Evolutionary conservation across 2,888 invertebrate species (phyloP).

Genomic region (Argynnis bischoffii): DNA sequence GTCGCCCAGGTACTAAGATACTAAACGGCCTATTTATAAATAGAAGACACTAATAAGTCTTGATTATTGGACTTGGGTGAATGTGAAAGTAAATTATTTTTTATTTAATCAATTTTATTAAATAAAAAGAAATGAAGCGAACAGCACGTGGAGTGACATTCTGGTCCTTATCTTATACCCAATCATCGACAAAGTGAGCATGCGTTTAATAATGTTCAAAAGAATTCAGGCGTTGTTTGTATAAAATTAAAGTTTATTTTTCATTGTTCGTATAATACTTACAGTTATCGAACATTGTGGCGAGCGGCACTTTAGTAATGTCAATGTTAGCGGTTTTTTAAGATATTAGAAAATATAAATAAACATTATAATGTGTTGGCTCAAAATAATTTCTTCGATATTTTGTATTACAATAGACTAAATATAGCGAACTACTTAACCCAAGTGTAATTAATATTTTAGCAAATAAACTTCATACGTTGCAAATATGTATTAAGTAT

Average conservation of each 20-base stretch:
- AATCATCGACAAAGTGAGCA: slow-evolving; percentile 40
- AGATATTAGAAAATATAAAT: slow-evolving; percentile 36
- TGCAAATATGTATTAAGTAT: background rate
- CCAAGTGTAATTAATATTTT: background rate
- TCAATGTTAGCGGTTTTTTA: slow-evolving; percentile 30
- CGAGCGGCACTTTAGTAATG: slow-evolving; percentile 35
- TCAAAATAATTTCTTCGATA: slow-evolving; percentile 25
- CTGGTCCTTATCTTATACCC: slow-evolving; percentile 43
- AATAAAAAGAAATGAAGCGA: slow-evolving; percentile 41
- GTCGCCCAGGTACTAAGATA: no score
- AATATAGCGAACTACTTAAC: background rate
- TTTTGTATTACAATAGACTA: slow-evolving; percentile 17
- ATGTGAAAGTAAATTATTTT: slow-evolving; percentile 39
- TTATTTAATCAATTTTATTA: slow-evolving; percentile 45
- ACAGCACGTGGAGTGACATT: slow-evolving; percentile 44
- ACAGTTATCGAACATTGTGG: slow-evolving; percentile 34
- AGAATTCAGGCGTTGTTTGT: slow-evolving; percentile 7
- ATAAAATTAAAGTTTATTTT: slow-evolving; percentile 33
- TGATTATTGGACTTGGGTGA: slow-evolving; percentile 14
- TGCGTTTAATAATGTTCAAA: slow-evolving; percentile 32
- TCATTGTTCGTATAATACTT: slow-evolving; percentile 26
- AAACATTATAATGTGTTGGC: slow-evolving; percentile 29
- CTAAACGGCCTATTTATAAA: no score
- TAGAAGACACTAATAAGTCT: no score
- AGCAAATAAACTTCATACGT: background rate